Evolutionary conservation across 1,140 invertebrate genomes (phyloP).

Genomic region (Brevipalpus yothersi): DNA sequence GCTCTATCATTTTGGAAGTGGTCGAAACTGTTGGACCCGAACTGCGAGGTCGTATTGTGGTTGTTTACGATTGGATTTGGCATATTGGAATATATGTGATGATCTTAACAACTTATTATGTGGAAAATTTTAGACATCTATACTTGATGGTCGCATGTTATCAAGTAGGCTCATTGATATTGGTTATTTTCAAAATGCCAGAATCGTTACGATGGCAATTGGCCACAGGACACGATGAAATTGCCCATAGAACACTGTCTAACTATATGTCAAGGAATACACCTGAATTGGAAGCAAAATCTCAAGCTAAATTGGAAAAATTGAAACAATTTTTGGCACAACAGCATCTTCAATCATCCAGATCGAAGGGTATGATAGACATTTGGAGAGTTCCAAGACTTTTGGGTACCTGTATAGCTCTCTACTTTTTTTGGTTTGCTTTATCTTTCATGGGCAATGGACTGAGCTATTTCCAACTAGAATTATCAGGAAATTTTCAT

Average conservation of each 20-base stretch:
- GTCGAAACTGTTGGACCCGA: constrained; percentile 55
- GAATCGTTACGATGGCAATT: neutral
- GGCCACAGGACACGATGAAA: neutral
- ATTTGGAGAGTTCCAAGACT: neutral
- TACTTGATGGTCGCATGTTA: neutral
- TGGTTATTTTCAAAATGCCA: neutral
- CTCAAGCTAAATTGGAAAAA: neutral
- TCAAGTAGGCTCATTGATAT: neutral
- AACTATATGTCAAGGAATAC: neutral
- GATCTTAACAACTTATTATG: neutral
- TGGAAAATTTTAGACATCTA: neutral
- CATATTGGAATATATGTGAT: constrained; percentile 19
- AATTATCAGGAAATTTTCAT: neutral
- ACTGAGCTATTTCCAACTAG: constrained; percentile 38
- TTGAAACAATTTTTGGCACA: neutral
- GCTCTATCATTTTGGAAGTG: constrained; percentile 22
- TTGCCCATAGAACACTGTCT: neutral
- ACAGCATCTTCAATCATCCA: neutral
- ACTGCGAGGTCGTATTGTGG: constrained; percentile 43
- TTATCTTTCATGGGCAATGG: constrained; percentile 56
- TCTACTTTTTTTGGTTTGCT: constrained; percentile 28
- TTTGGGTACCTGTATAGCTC: neutral
- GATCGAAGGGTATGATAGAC: constrained; percentile 5
- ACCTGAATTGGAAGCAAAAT: neutral
- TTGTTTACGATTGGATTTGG: constrained; percentile 45